Percentiles rank a stretch among this genome's conserved stretches.
phyloP scores from a whole-genome alignment of 2,113 vertebrate genomes.

The Dicrurus megarhynchus region DNA sequence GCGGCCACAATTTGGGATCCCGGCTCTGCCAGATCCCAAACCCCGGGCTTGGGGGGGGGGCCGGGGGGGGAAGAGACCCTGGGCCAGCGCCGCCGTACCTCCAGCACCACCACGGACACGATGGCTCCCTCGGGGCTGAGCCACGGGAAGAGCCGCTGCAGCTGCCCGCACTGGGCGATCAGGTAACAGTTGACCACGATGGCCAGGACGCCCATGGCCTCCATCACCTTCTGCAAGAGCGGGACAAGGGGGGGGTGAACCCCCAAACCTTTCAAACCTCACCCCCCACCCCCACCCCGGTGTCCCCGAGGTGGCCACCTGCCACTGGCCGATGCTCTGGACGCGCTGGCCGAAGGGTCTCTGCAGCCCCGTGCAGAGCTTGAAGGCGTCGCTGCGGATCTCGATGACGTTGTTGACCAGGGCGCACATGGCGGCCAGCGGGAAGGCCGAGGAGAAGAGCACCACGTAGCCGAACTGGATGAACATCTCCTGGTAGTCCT shows the following conservation, averaged over 20 bases:
- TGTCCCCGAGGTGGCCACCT: constrained; percentile 68
- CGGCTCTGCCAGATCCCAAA: not conserved
- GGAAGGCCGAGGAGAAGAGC: constrained; percentile 96
- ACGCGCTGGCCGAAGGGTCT: constrained; percentile 90
- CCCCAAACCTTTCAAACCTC: accelerated
- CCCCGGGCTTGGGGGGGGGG: too few relatives aligned
- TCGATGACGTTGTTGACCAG: constrained; percentile 96
- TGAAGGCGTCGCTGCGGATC: constrained; percentile 95
- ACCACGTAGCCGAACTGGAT: constrained; percentile 98
- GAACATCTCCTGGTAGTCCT: constrained; percentile 99
- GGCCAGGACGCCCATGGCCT: constrained; percentile 92
- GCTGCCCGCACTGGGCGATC: constrained; percentile 96
- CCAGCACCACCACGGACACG: constrained; percentile 94
- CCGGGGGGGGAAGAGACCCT: too few relatives aligned
- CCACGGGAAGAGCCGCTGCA: constrained; percentile 93
- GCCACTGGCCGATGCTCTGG: constrained; percentile 94
- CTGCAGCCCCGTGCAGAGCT: constrained; percentile 93
- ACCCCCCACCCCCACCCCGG: too few relatives aligned
- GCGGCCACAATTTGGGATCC: not conserved
- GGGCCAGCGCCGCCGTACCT: constrained; percentile 68
- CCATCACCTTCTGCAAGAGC: constrained; percentile 88
- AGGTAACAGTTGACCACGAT: constrained; percentile 97
- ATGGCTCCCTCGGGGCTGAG: constrained; percentile 95
- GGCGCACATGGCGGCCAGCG: constrained; percentile 90
- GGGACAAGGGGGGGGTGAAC: not conserved